Percentiles rank a stretch among this genome's conserved stretches.
Conservation (phyloP, 2,888 invertebrate genomes). For the Hypsopygia costalis region DNA sequence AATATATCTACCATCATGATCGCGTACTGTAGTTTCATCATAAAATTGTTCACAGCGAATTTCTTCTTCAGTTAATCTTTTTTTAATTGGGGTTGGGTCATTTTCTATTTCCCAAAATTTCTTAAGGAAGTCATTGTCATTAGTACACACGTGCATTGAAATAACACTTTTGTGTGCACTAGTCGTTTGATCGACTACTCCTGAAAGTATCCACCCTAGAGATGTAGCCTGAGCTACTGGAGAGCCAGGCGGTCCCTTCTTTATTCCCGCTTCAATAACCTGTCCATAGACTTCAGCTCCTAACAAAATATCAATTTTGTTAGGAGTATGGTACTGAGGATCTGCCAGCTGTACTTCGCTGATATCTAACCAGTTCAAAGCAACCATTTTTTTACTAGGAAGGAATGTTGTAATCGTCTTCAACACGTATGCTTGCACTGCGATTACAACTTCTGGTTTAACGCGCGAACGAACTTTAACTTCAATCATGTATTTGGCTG, state of each 20-base stretch:
- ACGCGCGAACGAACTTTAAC: not conserved
- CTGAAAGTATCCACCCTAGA: not conserved
- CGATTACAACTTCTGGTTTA: not conserved
- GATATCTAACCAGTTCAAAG: not conserved
- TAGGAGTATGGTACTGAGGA: not conserved
- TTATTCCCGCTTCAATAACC: not conserved
- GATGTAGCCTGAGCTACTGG: not conserved
- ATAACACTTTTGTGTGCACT: not conserved
- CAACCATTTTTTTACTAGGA: not conserved
- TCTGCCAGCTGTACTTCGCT: not conserved
- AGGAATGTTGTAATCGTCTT: not conserved
- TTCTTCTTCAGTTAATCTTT: not conserved
- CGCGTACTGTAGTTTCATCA: not conserved
- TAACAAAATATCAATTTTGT: slow-evolving; percentile 9
- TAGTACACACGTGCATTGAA: not conserved
- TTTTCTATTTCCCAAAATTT: not conserved
- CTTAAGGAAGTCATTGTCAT: not conserved
- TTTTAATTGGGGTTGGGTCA: not conserved
- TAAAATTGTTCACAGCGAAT: not conserved
- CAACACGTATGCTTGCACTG: not conserved
- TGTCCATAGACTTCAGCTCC: slow-evolving; percentile 5
- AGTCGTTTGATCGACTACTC: not conserved
- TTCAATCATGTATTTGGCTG: not conserved
- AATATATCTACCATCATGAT: not conserved
- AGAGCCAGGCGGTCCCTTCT: not conserved